Base-by-base conservation (phyloP, 2,113 vertebrate genomes). In the Riparia riparia region DNA sequence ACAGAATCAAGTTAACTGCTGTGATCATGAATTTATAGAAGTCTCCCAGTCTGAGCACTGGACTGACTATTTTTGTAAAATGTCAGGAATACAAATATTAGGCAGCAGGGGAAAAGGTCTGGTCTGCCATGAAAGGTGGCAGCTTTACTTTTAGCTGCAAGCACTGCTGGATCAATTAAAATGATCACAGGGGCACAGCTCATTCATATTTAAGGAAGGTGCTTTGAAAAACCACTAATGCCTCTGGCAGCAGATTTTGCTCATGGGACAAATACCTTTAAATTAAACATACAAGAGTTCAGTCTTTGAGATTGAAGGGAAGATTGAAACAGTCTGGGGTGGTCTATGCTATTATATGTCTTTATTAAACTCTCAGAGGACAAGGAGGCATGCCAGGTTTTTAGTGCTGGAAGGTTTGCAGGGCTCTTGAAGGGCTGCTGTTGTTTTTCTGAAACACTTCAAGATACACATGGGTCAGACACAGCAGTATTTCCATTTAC, bases 401-500 rank as follows among this genome's bases (percentile, higher is more conserved):
- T 90, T 49, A 60, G 37, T 2, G 1, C n/a, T 86, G 14, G 18
- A 73, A 80, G 68, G 28, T 86, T 85, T 86, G 26, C 78, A 90
- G 51, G 54, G 76, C 34, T 80, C 76, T 86, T 72, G 56, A 64
- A 89, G 69, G 60, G 41, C 64, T 88, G 82, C 76, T 86, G 76
- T 69, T 84, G 49, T 74, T 93, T 93, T 94, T 93, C 51, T 92
- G 80, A 95, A 92, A 64, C 5, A 9, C 69, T 93, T 21, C 65
- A 86, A 61, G 76, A 51, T 60, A 81, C 4, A 50, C 37, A 64
- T 44, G 42, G 85, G 72, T 86, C 13, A 8, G 72, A 49, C 60
- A 57, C 29, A 71, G 72, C 20, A 83, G 68, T 90, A 90, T 90
- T 93, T 94, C 88, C 64, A 95, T 92, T 90, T 90, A 57, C 28